Percentiles rank a stretch among this genome's conserved stretches.
These are phyloP conservation scores for Arvicola amphibius DNA, from an alignment of 2,797 vertebrate species.

Conservation along the genomic window DNA sequence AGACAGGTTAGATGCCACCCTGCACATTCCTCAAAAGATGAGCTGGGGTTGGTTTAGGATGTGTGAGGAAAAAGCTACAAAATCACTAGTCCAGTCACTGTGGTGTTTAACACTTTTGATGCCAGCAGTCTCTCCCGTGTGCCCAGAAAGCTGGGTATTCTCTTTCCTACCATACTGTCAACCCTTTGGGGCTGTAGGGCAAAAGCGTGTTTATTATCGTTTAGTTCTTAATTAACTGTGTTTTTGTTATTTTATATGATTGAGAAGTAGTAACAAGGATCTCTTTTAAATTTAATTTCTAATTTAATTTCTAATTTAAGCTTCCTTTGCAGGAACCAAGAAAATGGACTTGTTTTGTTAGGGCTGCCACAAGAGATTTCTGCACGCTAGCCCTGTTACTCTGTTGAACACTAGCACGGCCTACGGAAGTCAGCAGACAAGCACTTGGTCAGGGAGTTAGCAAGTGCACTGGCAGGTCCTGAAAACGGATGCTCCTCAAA, in stretches of 20 bases:
- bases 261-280: constrained; percentile 10
- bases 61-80: constrained; percentile 59
- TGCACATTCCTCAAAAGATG: constrained; percentile 57
- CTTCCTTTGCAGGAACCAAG: constrained; percentile 24
- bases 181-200: not conserved
- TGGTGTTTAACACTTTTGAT: not conserved
- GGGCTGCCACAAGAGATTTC: not conserved
- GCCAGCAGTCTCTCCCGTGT: not conserved
- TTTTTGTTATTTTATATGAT: constrained; percentile 39
- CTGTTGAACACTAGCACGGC: not conserved
- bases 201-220: not conserved
- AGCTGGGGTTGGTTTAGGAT: constrained; percentile 68
- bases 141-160: constrained; percentile 20
- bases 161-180: not conserved
- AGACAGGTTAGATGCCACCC: constrained; percentile 65
- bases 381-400: not conserved
- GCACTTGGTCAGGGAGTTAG: not conserved
- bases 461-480: not conserved
- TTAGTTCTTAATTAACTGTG: not conserved
- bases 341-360: not conserved
- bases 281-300: constrained; percentile 45
- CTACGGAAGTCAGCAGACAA: not conserved
- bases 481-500: not conserved
- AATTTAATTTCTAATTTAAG: constrained; percentile 48
- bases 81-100: constrained; percentile 40